Evolutionary conservation across 2,113 vertebrate genomes (phyloP).

Genomic region (Scomber japonicus): DNA sequence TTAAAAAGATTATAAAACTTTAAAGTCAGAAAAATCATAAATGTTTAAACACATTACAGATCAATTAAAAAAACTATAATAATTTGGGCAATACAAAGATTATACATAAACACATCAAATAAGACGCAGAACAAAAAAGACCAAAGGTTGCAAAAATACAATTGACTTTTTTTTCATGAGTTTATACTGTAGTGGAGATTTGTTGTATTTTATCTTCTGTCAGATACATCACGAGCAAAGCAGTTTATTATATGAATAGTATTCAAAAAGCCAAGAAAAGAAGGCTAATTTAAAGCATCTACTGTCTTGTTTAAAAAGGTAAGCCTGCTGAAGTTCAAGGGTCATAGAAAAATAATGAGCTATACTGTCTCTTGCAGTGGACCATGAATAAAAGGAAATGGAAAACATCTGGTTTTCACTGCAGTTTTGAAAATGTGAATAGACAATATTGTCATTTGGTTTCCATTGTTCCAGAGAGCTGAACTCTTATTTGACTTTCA

Average conservation of each 20-base stretch:
- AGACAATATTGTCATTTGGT: background rate
- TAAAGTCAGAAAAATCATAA: background rate
- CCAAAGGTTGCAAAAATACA: too few relatives aligned
- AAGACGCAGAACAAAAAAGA: too few relatives aligned
- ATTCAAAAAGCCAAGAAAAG: background rate
- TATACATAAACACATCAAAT: too few relatives aligned
- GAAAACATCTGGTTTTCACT: constrained; percentile 42
- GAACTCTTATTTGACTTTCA: constrained; percentile 44
- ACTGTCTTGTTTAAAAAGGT: background rate
- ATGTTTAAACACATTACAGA: background rate
- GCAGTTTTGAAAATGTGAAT: constrained; percentile 25
- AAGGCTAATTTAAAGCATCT: background rate
- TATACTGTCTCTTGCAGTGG: background rate
- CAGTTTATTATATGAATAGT: background rate
- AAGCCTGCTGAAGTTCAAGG: background rate
- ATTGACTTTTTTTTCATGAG: too few relatives aligned
- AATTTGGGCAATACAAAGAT: too few relatives aligned
- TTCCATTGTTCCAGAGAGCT: constrained; percentile 24
- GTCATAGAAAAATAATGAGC: background rate
- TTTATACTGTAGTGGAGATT: too few relatives aligned
- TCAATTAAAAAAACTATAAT: background rate
- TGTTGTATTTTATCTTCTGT: too few relatives aligned
- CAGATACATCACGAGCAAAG: too few relatives aligned
- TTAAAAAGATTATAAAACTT: too few relatives aligned
- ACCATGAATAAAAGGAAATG: constrained; percentile 20